Evolutionary conservation across 2,888 invertebrate species (phyloP).

Genomic region (Rotaria socialis): DNA sequence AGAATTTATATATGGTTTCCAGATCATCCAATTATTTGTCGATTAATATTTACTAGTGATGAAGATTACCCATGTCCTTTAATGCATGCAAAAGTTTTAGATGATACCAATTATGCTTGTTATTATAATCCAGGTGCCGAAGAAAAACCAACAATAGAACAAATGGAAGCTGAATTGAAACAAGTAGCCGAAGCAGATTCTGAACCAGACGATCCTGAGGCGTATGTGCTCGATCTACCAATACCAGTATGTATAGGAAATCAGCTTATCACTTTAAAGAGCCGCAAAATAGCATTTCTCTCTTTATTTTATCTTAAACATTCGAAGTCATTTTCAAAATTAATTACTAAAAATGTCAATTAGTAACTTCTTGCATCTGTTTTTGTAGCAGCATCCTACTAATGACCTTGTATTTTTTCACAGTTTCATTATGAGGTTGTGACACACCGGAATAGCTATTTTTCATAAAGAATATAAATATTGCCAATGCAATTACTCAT

Average conservation of each 20-base stretch:
- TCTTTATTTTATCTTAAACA: too few relatives aligned
- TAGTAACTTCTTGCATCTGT: too few relatives aligned
- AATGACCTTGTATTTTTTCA: too few relatives aligned
- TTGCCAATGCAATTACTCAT: too few relatives aligned
- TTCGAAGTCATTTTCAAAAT: too few relatives aligned
- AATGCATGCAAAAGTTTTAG: neutral
- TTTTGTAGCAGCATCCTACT: too few relatives aligned
- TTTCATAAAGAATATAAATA: too few relatives aligned
- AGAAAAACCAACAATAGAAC: neutral
- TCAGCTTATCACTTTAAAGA: too few relatives aligned
- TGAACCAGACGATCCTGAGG: neutral
- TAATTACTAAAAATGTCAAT: too few relatives aligned
- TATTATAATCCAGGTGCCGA: neutral
- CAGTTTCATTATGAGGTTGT: too few relatives aligned
- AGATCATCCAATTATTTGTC: neutral
- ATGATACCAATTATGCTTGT: neutral
- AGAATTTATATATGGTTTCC: neutral
- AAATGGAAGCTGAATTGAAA: neutral
- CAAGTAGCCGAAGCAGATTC: neutral
- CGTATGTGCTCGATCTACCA: neutral
- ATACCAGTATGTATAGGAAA: neutral
- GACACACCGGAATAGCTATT: too few relatives aligned
- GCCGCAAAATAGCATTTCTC: too few relatives aligned
- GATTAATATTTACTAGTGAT: neutral
- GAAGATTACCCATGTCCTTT: neutral